These are phyloP conservation scores for Sinhomidia bicolor DNA, from an alignment of 2,888 invertebrate species.

Conservation along the genomic window DNA sequence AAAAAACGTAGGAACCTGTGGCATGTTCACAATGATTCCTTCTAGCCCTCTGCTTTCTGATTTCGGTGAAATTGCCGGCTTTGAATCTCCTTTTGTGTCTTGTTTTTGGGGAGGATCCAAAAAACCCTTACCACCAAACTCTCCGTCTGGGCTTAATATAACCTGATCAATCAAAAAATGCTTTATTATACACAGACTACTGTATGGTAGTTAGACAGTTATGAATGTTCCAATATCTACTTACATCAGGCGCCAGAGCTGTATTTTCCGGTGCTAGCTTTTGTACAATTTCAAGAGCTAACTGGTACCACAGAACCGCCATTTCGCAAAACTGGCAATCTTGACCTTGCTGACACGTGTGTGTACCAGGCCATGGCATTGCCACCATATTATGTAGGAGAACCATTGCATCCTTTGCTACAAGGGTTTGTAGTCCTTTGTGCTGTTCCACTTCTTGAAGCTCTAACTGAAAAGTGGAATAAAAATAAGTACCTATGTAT, in stretches of 20 bases:
- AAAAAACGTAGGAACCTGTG: no score
- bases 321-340: conserved; percentile 97
- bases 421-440: conserved; percentile 89
- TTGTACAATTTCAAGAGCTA: conserved; percentile 90
- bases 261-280: conserved; percentile 90
- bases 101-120: conserved; percentile 88
- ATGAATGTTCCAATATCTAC: conserved; percentile 79
- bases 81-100: conserved; percentile 76
- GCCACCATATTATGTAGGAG: conserved; percentile 90
- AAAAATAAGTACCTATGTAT: not conserved
- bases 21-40: conserved; percentile 95
- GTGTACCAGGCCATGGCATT: conserved; percentile 86
- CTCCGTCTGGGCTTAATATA: conserved; percentile 78
- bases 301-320: conserved; percentile 96
- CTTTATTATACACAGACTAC: no score
- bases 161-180: conserved; percentile 47
- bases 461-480: conserved; percentile 85
- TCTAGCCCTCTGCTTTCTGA: conserved; percentile 90
- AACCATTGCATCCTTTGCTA: conserved; percentile 88
- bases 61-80: conserved; percentile 82
- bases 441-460: conserved; percentile 92
- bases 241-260: conserved; percentile 89
- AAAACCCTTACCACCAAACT: conserved; percentile 78
- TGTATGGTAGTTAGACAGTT: not conserved
- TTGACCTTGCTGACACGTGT: conserved; percentile 83